These are phyloP conservation scores for Varanus komodoensis DNA, from an alignment of 2,113 vertebrate genomes.

Conservation along the genomic window DNA sequence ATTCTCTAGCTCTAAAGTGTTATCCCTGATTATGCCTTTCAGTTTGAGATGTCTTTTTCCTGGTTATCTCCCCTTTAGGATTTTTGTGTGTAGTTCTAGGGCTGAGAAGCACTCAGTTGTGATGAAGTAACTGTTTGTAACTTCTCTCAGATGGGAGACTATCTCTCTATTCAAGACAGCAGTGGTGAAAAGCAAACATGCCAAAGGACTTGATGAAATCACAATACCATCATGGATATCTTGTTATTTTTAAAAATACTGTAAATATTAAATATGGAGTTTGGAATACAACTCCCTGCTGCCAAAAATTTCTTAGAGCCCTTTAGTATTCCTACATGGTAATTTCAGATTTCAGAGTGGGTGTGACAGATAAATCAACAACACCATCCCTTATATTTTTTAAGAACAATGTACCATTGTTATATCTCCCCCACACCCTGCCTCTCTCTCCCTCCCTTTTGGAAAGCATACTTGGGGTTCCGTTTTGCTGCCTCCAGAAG, in stretches of 20 bases:
- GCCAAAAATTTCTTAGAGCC: background rate
- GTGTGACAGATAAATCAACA: conserved; percentile 15
- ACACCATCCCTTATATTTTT: background rate
- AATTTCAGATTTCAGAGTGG: conserved; percentile 19
- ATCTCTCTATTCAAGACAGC: background rate
- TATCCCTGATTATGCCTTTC: background rate
- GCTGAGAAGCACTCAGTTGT: background rate
- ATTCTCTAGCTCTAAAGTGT: background rate
- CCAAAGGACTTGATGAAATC: background rate
- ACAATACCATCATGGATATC: background rate
- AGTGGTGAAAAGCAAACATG: background rate
- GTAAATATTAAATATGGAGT: background rate
- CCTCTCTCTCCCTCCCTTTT: background rate
- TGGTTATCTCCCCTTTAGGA: background rate
- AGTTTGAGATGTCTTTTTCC: background rate
- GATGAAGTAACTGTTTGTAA: background rate
- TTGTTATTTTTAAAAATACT: background rate
- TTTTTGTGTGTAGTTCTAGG: background rate
- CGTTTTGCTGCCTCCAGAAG: background rate
- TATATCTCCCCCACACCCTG: background rate
- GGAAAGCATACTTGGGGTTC: background rate
- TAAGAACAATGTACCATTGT: conserved; percentile 4
- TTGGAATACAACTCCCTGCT: background rate
- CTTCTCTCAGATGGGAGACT: background rate
- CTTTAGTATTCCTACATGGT: background rate